phyloP scores from a whole-genome alignment of 2,113 vertebrate species.

The Varanus salvator region DNA sequence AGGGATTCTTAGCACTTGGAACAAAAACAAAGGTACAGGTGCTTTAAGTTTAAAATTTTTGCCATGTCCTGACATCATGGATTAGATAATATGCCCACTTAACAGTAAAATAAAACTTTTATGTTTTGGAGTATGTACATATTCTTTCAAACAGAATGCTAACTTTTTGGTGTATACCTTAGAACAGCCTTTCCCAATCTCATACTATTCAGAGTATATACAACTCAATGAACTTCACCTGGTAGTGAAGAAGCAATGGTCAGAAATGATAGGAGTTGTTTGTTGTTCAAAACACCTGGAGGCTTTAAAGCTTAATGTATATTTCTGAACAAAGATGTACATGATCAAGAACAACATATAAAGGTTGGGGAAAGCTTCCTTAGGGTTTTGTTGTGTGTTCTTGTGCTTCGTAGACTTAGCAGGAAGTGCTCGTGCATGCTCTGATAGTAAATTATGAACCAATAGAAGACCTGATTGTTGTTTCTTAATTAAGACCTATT shows the following conservation, averaged over 20 bases:
- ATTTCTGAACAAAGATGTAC: too few species aligned
- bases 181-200: too few species aligned
- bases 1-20: background rate
- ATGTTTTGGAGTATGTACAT: background rate
- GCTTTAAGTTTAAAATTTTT: background rate
- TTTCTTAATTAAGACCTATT: conserved; percentile 6
- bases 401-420: background rate
- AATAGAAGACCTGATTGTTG: background rate
- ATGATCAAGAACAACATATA: too few species aligned
- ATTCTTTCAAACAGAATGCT: background rate
- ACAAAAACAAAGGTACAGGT: background rate
- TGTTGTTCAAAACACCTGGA: too few species aligned
- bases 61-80: background rate
- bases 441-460: conserved; percentile 21
- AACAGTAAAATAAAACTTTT: background rate
- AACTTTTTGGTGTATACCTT: background rate
- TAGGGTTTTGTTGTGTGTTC: background rate
- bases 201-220: too few species aligned
- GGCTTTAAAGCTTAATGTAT: too few species aligned
- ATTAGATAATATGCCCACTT: background rate
- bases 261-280: too few species aligned
- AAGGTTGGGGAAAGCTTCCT: too few species aligned
- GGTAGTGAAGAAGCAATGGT: too few species aligned
- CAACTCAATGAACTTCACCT: too few species aligned
- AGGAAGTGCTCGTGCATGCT: background rate